Evolutionary conservation across 1,140 invertebrate genomes (phyloP), one percentile per base, ranked within the genome.

Genomic region (Carcinoscorpius rotundicauda): DNA sequence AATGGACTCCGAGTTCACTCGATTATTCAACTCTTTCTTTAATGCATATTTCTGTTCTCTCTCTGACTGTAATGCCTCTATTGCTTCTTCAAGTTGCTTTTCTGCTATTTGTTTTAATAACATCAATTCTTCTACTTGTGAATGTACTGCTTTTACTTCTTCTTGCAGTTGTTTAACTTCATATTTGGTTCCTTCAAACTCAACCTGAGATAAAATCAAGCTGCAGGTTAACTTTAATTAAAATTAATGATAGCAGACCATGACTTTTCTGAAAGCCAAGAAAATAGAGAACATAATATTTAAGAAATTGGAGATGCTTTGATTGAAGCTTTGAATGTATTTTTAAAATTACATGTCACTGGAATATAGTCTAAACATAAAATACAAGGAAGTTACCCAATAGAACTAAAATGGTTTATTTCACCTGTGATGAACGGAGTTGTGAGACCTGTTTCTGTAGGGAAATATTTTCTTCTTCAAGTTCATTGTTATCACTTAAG

Each of bases 391-490:
- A 29, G 29, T 29, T 29, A 29, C 29, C 29, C 29, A 29, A 29
- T 29, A 29, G 29, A 29, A 29, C 29, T 29, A 29, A 29, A 29
- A 29, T 29, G 29, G 29, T 29, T 29, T 29, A 61, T 60, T 29
- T 29, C 71, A 79, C 78, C 75, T 84, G 81, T 51, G 86, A 85
- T 52, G 89, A 91, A 70, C 90, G 84, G 60, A 98, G 79, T 60
- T 82, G 84, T n/a, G 91, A 91, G 6, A 98, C 92, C 78, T 97
- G 93, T 75, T 98, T 98, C 77, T 99, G 96, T 65, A 99, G 80
- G 56, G 85, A 86, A 68, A 98, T 96, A 79, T 99, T 99, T 78
- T 99, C 97, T 77, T 98, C 96, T 78, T 98, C 97, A 6, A 99
- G 77, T 78, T 99, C 97, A 0, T 88, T 88, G 75, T 97, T 97